These are phyloP conservation scores for Drosophila macrospina DNA, from an alignment of 2,888 invertebrate genomes.

Conservation along the genomic window DNA sequence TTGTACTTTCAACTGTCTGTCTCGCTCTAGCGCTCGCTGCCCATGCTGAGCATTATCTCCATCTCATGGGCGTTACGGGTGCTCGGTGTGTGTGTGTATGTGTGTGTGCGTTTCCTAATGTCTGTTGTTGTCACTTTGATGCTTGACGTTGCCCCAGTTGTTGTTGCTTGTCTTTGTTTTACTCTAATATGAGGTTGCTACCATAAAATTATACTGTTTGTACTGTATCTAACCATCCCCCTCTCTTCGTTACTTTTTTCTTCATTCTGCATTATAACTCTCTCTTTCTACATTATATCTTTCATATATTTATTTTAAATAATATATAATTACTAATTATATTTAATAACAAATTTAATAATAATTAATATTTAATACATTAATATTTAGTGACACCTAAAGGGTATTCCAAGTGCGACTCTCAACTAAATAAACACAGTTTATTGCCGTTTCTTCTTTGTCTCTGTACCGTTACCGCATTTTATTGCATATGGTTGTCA, in stretches of 20 bases:
- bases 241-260: too few species aligned
- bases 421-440: too few species aligned
- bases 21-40: conserved; percentile 5
- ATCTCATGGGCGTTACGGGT: conserved; percentile 10
- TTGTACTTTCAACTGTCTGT: conserved; percentile 17
- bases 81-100: conserved; percentile 35
- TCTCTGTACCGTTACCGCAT: conserved; percentile 57
- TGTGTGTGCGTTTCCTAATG: conserved; percentile 62
- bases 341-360: too few species aligned
- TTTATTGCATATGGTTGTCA: conserved; percentile 59
- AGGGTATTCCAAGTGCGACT: conserved; percentile 3
- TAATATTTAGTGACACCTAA: neutral
- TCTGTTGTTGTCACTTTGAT: conserved; percentile 80
- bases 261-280: too few species aligned
- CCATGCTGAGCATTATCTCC: conserved; percentile 26
- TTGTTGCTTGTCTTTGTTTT: conserved; percentile 37
- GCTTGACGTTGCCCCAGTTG: conserved; percentile 61
- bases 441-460: conserved; percentile 9
- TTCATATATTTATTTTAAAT: too few species aligned
- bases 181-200: conserved; percentile 4
- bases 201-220: neutral
- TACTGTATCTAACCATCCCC: too few species aligned
- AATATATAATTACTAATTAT: too few species aligned
- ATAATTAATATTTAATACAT: too few species aligned
- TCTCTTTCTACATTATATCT: too few species aligned